Base-by-base conservation (phyloP, 2,113 vertebrate species). In the Brachypteracias leptosomus region DNA sequence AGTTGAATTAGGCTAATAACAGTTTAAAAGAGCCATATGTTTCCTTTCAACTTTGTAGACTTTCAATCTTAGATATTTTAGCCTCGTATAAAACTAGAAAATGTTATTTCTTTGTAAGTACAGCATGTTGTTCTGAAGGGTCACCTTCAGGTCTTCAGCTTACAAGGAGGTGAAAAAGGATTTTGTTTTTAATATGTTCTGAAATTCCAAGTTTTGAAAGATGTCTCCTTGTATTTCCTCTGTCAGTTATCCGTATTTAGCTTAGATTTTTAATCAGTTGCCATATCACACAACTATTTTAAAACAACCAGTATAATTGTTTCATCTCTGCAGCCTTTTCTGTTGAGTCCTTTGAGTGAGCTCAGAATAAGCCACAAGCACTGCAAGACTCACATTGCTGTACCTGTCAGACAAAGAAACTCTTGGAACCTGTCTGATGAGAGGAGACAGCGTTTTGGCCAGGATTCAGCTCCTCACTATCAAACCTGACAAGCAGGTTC, bases 1-100 rank as follows among this genome's bases (percentile, higher is more conserved):
- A 96, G 88, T 58, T 65, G 80, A 92, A 82, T 90, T 92, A 93
- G 65, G 70, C 85, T 92, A 93, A 84, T 93, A 81, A 72, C 79
- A 89, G 95, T 80, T 94, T 86, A 77, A 85, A 89, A 49, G 26
- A 83, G 35, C 63, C 90, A 52, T 95, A 89, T 92, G 90, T 84
- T 96, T 93, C 28, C 31, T 86, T 93, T 96, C 92, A 79, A 42
- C 87, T 90, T 92, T 54, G 62, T 84, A 68, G 83, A 36, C 70
- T 89, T 92, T 81, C 35, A n/a, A 6, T 80, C 86, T 65, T 84
- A 77, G 65, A 46, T 78, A 57, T 38, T 81, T 81, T 88, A 90
- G 36, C 35, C 51, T 67, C 0, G 0, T 74, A 57, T 19, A 24
- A 86, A 89, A 92, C 35, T 51, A 24, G 2, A 35, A 62, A 81